These are phyloP conservation scores for Hycleus cichorii DNA, from an alignment of 1,140 invertebrate genomes.

Conservation along the genomic window DNA sequence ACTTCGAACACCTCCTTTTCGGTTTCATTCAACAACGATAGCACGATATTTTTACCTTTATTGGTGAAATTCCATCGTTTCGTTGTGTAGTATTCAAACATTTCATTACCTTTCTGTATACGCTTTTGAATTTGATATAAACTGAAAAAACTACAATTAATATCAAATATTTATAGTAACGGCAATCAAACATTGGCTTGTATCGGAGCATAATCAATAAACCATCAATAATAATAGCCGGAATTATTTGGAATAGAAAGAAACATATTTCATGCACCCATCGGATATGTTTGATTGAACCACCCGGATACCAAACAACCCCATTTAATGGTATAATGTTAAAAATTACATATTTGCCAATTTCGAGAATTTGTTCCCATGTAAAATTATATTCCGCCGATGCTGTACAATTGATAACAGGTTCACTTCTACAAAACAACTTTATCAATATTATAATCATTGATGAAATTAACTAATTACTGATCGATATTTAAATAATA, in stretches of 20 bases:
- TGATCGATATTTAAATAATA: constrained; percentile 17
- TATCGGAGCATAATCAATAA: constrained; percentile 69
- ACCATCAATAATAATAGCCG: constrained; percentile 71
- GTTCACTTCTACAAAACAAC: constrained; percentile 30
- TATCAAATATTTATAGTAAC: neutral
- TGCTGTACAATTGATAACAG: constrained; percentile 58
- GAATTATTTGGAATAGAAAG: constrained; percentile 76
- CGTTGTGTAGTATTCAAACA: constrained; percentile 76
- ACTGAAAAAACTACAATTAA: constrained; percentile 41
- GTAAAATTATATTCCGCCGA: constrained; percentile 72
- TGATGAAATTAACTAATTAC: constrained; percentile 8
- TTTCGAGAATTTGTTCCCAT: constrained; percentile 71
- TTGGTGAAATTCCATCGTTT: constrained; percentile 74
- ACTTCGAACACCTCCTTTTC: constrained; percentile 37
- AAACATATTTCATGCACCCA: constrained; percentile 69
- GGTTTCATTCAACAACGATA: constrained; percentile 28
- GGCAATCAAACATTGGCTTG: constrained; percentile 66
- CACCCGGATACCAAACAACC: constrained; percentile 78
- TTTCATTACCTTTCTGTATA: constrained; percentile 70
- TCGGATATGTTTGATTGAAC: constrained; percentile 74
- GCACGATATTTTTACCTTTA: constrained; percentile 17
- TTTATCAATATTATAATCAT: neutral
- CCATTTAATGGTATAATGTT: constrained; percentile 65
- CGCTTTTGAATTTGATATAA: constrained; percentile 64
- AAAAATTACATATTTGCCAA: constrained; percentile 67